Base-by-base conservation (phyloP, 1,140 invertebrate species). In the Lucilia cuprina region DNA sequence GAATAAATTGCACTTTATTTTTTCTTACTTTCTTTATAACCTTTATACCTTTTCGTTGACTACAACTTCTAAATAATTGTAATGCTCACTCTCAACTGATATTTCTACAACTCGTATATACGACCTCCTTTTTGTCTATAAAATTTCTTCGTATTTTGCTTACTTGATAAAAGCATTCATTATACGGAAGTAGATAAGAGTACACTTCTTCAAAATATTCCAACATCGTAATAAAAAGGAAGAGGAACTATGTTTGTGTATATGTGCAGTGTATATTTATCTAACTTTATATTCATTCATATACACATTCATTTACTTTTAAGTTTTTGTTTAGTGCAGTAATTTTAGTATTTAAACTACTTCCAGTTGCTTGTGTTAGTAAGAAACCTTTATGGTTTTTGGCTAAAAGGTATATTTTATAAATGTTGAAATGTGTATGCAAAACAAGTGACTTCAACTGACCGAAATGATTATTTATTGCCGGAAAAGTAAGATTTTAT, bases 401-500 rank as follows among this genome's bases (percentile, higher is more conserved):
- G 35, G 35, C 3, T 41, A 41, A 41, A 41, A 41, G 35, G 35
- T 41, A 5, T 41, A 41, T 41, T 41, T 41, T 41, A 41, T 41
- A 41, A 8, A 5, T 41, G 35, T 3, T 41, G 35, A 41, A 41
- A 8, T 41, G 35, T 5, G 35, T 41, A 41, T 41, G 35, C 35
- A 41, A 41, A 41, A 41, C 3, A 5, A 9, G 4, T 21, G 7
- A 70, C 65, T 70, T 21, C 9, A 70, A 19, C n/a, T 9, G 19
- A 70, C 65, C n/a, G 19, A 21, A 80, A 49, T 49, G n/a, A 80
- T 80, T 80, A 80, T 80, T 80, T 80, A 80, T 80, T n/a, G 21
- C 41, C 77, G 77, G 77, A 80, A 80, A 80, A 49, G 74, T 77
- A 80, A 49, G 19, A 8, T 49, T 47, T 80, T 77, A 49, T 47